Conservation (phyloP, 2,888 invertebrate genomes). For the Calliphora vomitoria region DNA sequence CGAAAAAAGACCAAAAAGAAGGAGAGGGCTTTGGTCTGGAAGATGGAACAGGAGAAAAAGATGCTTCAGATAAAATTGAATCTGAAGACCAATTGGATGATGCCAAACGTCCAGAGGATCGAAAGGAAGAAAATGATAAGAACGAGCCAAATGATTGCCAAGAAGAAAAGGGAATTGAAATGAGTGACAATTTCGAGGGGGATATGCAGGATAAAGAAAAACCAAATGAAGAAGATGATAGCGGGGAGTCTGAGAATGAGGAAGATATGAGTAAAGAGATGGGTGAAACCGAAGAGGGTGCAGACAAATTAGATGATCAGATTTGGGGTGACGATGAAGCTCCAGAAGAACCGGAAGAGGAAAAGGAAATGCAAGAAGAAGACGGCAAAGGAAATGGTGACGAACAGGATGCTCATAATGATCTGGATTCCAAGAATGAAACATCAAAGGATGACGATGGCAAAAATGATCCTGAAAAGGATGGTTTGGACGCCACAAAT, state of each 20-base stretch:
- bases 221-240: slow-evolving; percentile 86
- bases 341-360: slow-evolving; percentile 88
- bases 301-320: slow-evolving; percentile 92
- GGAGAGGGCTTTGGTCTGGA: slow-evolving; percentile 94
- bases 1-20: slow-evolving; percentile 85
- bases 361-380: slow-evolving; percentile 87
- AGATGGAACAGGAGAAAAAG: slow-evolving; percentile 93
- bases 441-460: slow-evolving; percentile 84
- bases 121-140: slow-evolving; percentile 87
- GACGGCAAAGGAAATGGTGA: slow-evolving; percentile 90
- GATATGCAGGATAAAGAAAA: slow-evolving; percentile 88
- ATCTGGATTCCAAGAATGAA: slow-evolving; percentile 85
- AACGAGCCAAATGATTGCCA: slow-evolving; percentile 91
- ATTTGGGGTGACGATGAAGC: slow-evolving; percentile 95
- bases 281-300: slow-evolving; percentile 96
- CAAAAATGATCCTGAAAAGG: slow-evolving; percentile 86
- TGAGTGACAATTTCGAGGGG: slow-evolving; percentile 97
- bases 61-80: slow-evolving; percentile 94
- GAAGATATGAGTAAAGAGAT: slow-evolving; percentile 97
- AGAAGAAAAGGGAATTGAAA: slow-evolving; percentile 96
- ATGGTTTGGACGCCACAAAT: slow-evolving; percentile 83
- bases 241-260: slow-evolving; percentile 88
- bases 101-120: slow-evolving; percentile 90
- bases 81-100: slow-evolving; percentile 97
- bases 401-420: slow-evolving; percentile 87